Percentiles rank a stretch among this genome's conserved stretches.
Evolutionary conservation across 2,797 vertebrate genomes (phyloP).

Genomic region (Gymnothorax reevesii): DNA sequence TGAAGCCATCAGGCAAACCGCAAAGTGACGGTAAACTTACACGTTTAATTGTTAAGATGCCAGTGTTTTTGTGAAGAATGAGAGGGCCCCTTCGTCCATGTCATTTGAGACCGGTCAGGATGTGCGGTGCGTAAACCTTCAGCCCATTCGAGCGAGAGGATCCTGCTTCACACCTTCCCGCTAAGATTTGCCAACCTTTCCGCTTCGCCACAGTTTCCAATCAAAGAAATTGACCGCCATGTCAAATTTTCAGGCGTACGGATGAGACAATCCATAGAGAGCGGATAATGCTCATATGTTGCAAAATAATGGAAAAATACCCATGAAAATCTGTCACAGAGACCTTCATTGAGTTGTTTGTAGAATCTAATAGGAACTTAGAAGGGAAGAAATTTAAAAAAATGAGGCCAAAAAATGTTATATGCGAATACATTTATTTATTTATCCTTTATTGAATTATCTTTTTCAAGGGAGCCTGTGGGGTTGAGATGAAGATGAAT

Average conservation of each 20-base stretch:
- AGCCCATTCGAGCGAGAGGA: constrained; percentile 59
- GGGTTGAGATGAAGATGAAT: no score
- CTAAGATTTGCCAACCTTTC: constrained; percentile 57
- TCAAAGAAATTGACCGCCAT: not conserved
- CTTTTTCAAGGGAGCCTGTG: no score
- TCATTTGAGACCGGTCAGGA: not conserved
- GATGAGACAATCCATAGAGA: constrained; percentile 17
- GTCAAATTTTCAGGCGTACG: not conserved
- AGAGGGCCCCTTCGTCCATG: not conserved
- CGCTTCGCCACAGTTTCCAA: constrained; percentile 47
- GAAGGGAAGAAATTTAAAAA: not conserved
- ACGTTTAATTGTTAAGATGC: not conserved
- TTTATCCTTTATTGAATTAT: no score
- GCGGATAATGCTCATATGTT: constrained; percentile 1
- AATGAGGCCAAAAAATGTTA: not conserved
- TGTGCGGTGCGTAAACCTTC: constrained; percentile 48
- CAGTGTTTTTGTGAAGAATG: not conserved
- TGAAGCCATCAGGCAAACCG: not conserved
- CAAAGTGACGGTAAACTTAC: not conserved
- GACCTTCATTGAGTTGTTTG: not conserved
- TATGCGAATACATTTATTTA: no score
- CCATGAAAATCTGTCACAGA: not conserved
- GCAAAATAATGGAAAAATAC: not conserved
- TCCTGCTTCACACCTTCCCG: constrained; percentile 56
- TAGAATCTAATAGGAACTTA: not conserved